Conservation (phyloP, 1,140 invertebrate species). For the Hydropsyche tenuis region DNA sequence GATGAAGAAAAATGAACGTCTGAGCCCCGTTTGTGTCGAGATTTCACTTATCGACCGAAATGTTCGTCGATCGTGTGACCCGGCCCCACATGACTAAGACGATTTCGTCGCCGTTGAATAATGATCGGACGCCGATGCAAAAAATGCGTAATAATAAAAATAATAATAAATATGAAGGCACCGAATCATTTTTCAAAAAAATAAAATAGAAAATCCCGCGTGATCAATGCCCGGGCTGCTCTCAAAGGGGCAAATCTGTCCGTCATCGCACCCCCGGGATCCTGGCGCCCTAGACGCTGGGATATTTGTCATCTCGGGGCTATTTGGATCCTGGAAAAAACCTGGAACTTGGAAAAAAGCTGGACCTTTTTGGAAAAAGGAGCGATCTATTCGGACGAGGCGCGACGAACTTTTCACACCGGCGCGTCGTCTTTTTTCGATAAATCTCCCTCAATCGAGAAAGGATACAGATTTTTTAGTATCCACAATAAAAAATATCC, state of each 20-base stretch:
- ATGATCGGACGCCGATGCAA: neutral
- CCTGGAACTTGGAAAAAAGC: neutral
- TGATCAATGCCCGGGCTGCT: slow-evolving; percentile 4
- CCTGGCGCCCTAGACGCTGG: neutral
- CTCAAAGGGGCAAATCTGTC: slow-evolving; percentile 22
- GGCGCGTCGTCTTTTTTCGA: neutral
- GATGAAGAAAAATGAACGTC: neutral
- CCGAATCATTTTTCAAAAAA: slow-evolving; percentile 11
- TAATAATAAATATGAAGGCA: slow-evolving; percentile 16
- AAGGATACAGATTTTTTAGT: neutral
- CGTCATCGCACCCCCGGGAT: neutral
- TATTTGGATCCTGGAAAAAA: neutral
- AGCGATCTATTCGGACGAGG: no score
- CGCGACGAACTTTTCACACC: slow-evolving; percentile 6
- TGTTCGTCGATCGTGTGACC: neutral
- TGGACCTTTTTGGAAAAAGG: no score
- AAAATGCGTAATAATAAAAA: slow-evolving; percentile 7
- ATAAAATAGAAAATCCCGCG: neutral
- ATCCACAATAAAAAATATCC: no score
- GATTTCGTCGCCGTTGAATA: slow-evolving; percentile 7
- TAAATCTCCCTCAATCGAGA: neutral
- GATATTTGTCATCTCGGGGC: slow-evolving; percentile 23
- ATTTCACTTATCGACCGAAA: slow-evolving; percentile 8
- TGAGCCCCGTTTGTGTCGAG: neutral
- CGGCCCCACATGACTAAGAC: slow-evolving; percentile 2